Evolutionary conservation across 2,113 vertebrate genomes (phyloP).

Genomic region (Podilymbus podiceps): DNA sequence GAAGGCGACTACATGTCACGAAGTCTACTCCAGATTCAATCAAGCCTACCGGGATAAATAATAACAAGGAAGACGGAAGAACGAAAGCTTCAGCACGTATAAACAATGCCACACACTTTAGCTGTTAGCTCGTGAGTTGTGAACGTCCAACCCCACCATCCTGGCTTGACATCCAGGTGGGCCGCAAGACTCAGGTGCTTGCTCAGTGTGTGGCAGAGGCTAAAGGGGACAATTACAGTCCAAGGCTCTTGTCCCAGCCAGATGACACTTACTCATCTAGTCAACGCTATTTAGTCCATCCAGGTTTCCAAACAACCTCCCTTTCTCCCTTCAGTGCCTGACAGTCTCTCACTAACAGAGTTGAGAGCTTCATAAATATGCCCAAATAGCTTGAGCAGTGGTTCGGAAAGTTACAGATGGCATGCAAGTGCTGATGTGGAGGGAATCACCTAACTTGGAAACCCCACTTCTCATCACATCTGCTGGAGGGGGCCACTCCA

Average conservation of each 20-base stretch:
- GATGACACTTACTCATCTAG: background rate
- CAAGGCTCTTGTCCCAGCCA: background rate
- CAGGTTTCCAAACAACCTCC: background rate
- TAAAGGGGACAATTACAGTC: background rate
- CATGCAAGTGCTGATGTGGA: background rate
- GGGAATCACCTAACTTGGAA: background rate
- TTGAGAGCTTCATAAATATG: background rate
- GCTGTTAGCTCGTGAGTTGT: background rate
- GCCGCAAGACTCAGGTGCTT: background rate
- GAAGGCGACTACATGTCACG: rapidly evolving
- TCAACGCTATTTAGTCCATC: background rate
- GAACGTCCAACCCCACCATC: background rate
- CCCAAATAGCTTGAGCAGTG: background rate
- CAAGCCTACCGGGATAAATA: background rate
- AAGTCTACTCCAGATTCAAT: rapidly evolving
- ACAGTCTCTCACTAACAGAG: background rate
- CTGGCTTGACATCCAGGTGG: background rate
- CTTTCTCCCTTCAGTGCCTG: background rate
- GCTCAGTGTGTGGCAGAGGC: background rate
- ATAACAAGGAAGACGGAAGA: background rate
- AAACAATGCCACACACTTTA: rapidly evolving
- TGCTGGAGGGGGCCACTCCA: background rate
- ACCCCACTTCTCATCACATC: background rate
- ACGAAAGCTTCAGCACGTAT: background rate
- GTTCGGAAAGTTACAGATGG: background rate